Evolutionary conservation across 1,140 invertebrate species (phyloP).

Genomic region (Druon quercuslanigerum): DNA sequence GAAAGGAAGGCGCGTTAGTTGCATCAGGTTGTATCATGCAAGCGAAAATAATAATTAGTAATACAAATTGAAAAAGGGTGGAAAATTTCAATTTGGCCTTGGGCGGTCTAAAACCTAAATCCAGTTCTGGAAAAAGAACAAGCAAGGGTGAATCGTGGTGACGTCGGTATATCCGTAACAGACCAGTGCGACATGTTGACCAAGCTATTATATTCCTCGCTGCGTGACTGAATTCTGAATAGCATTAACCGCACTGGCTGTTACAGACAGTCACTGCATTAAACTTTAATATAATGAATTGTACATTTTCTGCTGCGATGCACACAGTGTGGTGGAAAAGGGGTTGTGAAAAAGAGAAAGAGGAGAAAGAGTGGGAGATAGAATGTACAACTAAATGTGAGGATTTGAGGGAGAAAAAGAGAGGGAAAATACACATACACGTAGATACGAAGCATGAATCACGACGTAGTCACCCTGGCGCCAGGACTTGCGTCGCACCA

Average conservation of each 20-base stretch:
- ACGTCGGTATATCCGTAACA: conserved; percentile 11
- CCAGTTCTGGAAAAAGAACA: neutral
- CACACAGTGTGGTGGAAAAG: neutral
- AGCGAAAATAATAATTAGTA: too few relatives aligned
- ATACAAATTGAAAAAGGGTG: too few relatives aligned
- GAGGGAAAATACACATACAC: conserved; percentile 43
- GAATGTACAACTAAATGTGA: neutral
- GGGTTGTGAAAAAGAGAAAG: neutral
- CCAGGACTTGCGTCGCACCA: conserved; percentile 48
- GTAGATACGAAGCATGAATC: conserved; percentile 47
- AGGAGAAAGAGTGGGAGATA: neutral
- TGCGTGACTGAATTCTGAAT: conserved; percentile 17
- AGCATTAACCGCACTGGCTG: neutral
- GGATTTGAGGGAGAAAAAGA: conserved; percentile 38
- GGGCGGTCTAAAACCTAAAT: too few relatives aligned
- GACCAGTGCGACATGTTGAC: conserved; percentile 1
- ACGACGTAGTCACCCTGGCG: conserved; percentile 49
- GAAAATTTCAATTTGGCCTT: too few relatives aligned
- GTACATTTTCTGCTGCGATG: conserved; percentile 11
- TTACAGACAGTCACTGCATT: conserved; percentile 3
- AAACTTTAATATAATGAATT: conserved; percentile 16
- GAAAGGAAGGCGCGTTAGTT: too few relatives aligned
- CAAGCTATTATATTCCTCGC: conserved; percentile 29
- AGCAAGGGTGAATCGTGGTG: neutral
- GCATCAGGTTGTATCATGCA: too few relatives aligned